A percentile compares a stretch with the other conserved stretches of the same genome.
Evolutionary conservation across 2,113 vertebrate genomes (phyloP).

Genomic region (Poicephalus meyeri): DNA sequence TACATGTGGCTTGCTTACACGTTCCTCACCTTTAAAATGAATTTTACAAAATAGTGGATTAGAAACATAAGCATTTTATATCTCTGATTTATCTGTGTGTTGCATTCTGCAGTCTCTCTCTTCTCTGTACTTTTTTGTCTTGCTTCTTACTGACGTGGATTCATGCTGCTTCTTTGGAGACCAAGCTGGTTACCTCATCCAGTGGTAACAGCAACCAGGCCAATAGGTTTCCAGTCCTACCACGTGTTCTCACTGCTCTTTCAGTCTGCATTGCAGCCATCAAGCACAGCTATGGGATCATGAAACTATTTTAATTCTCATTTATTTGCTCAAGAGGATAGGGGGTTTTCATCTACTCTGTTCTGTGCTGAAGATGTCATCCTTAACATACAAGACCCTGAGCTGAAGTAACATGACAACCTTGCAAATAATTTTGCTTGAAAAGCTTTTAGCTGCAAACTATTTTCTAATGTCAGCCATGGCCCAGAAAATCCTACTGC

Average conservation of each 20-base stretch:
- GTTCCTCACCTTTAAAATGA: not conserved
- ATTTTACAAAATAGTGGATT: not conserved
- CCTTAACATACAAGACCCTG: not conserved
- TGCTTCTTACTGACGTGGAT: not conserved
- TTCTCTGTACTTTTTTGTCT: not conserved
- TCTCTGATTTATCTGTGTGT: not conserved
- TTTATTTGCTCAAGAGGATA: not conserved
- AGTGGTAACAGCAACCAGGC: not conserved
- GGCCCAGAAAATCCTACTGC: not conserved
- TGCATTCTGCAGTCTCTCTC: not conserved
- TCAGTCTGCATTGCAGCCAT: not conserved
- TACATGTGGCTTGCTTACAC: not conserved
- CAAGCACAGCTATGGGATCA: not conserved
- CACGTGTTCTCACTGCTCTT: not conserved
- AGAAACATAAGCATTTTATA: not conserved
- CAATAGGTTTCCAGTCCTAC: not conserved
- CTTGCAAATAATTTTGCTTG: not conserved
- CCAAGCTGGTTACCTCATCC: not conserved
- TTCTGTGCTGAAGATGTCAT: fast-evolving
- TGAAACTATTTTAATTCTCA: not conserved
- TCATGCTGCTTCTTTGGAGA: not conserved
- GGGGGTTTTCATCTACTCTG: not conserved
- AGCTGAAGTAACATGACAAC: not conserved
- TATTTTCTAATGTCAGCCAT: not conserved
- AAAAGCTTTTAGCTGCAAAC: not conserved